Conservation (phyloP, 2,113 vertebrate species). For the Dermatemys mawii region DNA sequence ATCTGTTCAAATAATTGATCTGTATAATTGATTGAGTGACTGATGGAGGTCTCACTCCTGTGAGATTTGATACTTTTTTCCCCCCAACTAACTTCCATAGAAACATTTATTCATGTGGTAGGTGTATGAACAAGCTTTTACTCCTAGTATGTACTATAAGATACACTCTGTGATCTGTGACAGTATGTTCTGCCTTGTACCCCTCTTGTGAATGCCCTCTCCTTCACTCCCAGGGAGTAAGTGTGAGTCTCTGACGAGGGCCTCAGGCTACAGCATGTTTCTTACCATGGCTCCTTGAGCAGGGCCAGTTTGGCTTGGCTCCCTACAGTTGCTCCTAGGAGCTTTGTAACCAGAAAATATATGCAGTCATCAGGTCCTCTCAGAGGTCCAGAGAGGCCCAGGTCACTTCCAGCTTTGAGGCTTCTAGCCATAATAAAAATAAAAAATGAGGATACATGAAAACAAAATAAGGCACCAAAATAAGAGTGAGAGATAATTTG, state of each 20-base stretch:
- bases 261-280: background rate
- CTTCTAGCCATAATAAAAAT: no score
- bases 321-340: background rate
- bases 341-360: background rate
- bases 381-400: background rate
- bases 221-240: background rate
- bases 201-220: no score
- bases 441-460: no score
- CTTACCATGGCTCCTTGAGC: background rate
- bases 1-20: background rate
- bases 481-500: no score
- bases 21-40: fast-evolving
- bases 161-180: background rate
- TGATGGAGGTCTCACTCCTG: background rate
- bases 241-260: background rate
- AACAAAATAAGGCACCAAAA: no score
- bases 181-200: background rate
- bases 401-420: background rate
- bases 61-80: no score
- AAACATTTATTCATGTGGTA: no score
- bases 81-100: no score
- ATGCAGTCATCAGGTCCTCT: background rate
- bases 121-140: no score
- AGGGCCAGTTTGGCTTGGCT: background rate
- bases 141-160: no score